These are phyloP conservation scores for Eupithecia dodoneata DNA, from an alignment of 2,888 invertebrate genomes.

Conservation along the genomic window DNA sequence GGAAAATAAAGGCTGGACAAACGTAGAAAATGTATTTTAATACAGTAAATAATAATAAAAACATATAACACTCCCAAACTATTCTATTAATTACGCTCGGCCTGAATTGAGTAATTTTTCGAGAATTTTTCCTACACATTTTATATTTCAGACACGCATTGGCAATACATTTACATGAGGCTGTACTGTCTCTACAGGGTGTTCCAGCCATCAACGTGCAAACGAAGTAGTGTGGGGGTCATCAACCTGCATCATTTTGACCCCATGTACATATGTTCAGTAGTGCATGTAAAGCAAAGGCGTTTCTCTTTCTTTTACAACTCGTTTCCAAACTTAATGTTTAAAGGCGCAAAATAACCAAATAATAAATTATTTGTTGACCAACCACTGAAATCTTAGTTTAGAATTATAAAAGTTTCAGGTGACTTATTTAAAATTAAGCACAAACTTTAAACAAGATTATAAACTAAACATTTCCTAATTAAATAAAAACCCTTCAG, in stretches of 20 bases:
- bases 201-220: background rate
- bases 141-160: background rate
- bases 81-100: too few relatives aligned
- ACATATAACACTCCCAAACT: too few relatives aligned
- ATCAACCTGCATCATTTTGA: background rate
- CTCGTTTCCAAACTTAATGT: background rate
- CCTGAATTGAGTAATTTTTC: too few relatives aligned
- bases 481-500: background rate
- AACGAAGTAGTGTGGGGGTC: background rate
- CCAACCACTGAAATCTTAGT: background rate
- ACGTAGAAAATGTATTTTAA: too few relatives aligned
- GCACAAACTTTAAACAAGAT: background rate
- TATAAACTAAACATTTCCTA: background rate
- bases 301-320: background rate
- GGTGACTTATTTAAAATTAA: background rate
- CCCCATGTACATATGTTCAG: background rate
- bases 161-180: background rate
- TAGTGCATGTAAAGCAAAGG: background rate
- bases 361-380: too few relatives aligned
- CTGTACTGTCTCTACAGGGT: background rate
- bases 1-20: too few relatives aligned
- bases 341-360: background rate
- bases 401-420: background rate
- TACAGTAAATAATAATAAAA: too few relatives aligned
- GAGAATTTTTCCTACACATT: background rate